A percentile compares a stretch with the other conserved stretches of the same genome.
Evolutionary conservation across 1,140 invertebrate species (phyloP).

Genomic region (Bombus waltoni): DNA sequence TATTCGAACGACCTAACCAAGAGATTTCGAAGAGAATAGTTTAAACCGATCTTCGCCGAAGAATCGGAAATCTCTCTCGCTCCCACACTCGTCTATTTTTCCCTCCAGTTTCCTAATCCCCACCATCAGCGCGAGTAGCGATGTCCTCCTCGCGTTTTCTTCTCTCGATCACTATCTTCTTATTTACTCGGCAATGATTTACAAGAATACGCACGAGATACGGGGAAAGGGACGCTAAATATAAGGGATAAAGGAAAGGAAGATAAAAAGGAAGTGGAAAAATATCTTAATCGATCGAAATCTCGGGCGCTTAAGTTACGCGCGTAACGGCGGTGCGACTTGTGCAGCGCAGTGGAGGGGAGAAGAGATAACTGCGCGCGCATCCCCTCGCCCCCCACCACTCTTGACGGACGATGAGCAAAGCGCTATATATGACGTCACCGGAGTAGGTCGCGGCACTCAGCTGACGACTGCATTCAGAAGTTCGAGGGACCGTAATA

Average conservation of each 20-base stretch:
- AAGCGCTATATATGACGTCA: constrained; percentile 81
- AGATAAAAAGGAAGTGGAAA: background rate
- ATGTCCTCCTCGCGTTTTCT: background rate
- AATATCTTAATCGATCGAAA: background rate
- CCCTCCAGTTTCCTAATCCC: background rate
- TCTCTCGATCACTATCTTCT: too few species aligned
- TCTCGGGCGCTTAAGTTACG: background rate
- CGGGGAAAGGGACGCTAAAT: background rate
- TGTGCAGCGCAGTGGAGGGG: background rate
- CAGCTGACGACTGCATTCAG: constrained; percentile 74
- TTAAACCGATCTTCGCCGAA: too few species aligned
- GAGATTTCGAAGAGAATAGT: too few species aligned
- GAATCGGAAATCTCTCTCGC: too few species aligned
- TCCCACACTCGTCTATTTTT: background rate
- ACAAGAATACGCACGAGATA: too few species aligned
- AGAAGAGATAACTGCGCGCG: constrained; percentile 72
- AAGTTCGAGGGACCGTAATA: constrained; percentile 67
- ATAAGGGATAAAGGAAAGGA: background rate
- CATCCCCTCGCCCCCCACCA: constrained; percentile 71
- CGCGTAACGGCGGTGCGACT: background rate
- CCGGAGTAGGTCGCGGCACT: constrained; percentile 75
- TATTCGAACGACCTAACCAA: too few species aligned
- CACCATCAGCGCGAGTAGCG: background rate
- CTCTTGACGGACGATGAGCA: constrained; percentile 52
- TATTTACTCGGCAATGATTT: background rate